Base-by-base conservation (phyloP, 2,113 vertebrate species). In the Melanerpes aurifrons region DNA sequence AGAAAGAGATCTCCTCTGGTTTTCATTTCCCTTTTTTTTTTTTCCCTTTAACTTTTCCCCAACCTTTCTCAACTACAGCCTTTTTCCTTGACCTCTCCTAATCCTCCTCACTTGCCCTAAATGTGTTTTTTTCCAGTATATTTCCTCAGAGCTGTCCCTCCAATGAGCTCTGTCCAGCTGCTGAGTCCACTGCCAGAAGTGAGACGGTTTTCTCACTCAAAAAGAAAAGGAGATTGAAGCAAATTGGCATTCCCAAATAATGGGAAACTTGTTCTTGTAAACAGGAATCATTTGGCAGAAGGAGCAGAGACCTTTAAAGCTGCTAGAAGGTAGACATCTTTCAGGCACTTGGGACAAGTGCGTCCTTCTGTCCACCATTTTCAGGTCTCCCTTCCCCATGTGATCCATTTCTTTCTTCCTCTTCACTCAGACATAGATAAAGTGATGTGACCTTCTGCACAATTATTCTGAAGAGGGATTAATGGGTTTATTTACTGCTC, bases 401-500 rank as follows among this genome's bases (percentile, higher is more conserved):
- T 80, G 18, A 68, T 35, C 29, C 62, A 2, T 35, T 87, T 66
- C 45, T 78, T 73, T 78, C 62, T 48, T 83, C 28, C 48, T 54
- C n/a, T 50, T 90, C 10, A 0, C 28, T 85, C 43, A 63, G 67
- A 84, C 59, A 89, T 50, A 85, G 50, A 82, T n/a, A 48, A 86
- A 96, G 61, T 61, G 71, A 66, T 82, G 20, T 87, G 87, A 87
- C 91, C 61, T 92, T 92, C 82, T 74, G 25, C 72, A 85, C 75
- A 70, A 89, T 94, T 91, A n/a, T 25, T 35, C 64, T 61, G 61
- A 40, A 91, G 74, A 87, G 53, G 68, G 58, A 94, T 87, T 92
- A 92, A 92, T 92, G 72, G 68, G 17, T 74, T 58, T 75, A 71
- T 83, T 95, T 82, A 40, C 24, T 87, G 61, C 72, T 74, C 53